Evolutionary conservation across 2,888 invertebrate species (phyloP).

Genomic region (Pharmacophagus antenor): DNA sequence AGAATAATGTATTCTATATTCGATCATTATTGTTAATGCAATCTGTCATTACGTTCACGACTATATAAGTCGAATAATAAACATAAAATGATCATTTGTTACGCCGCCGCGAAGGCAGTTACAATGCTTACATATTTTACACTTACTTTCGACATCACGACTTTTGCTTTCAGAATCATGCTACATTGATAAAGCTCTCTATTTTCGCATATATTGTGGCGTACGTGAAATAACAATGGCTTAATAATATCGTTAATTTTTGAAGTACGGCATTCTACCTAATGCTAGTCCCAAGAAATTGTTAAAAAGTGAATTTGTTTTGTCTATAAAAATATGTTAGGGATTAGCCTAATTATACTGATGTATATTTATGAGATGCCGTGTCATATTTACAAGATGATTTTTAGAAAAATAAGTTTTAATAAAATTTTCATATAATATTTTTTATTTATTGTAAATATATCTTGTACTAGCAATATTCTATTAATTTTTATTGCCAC

Average conservation of each 20-base stretch:
- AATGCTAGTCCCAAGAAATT: neutral
- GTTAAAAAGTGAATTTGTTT: no score
- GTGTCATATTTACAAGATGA: no score
- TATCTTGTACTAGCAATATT: no score
- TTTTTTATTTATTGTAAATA: no score
- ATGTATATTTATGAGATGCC: no score
- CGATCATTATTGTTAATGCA: neutral
- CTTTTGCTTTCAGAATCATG: slow-evolving; percentile 66
- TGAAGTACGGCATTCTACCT: neutral
- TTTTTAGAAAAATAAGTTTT: no score
- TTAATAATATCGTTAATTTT: neutral
- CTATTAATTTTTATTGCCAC: no score
- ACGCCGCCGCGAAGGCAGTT: slow-evolving; percentile 36
- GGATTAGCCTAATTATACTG: no score
- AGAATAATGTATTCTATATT: no score
- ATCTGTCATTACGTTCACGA: slow-evolving; percentile 14
- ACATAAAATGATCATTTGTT: slow-evolving; percentile 32
- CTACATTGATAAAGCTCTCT: slow-evolving; percentile 33
- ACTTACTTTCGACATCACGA: slow-evolving; percentile 72
- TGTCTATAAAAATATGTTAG: no score
- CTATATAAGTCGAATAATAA: slow-evolving; percentile 29
- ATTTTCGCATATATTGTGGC: slow-evolving; percentile 12
- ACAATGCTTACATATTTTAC: slow-evolving; percentile 36
- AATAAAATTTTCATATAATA: no score
- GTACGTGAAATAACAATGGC: slow-evolving; percentile 9